Evolutionary conservation across 2,888 invertebrate genomes (phyloP), one percentile per base, ranked within the genome.

Genomic region (Teleiodes luculella): DNA sequence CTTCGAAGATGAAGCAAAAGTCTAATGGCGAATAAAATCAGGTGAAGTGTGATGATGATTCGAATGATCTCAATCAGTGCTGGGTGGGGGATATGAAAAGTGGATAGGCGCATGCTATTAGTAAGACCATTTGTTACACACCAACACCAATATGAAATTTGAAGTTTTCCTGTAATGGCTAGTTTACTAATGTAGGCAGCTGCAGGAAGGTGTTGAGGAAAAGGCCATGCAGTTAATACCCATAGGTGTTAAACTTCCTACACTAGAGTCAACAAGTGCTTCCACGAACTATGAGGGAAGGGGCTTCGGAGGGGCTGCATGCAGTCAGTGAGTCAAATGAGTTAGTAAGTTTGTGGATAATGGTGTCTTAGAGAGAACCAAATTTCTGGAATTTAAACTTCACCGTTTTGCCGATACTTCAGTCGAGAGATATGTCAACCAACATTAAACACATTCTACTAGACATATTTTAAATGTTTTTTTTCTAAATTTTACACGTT

Each of bases 251-350:
- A 83, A 52, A 61, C 63, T 62, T 64, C 68, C 76, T 65, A 73
- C 71, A 66, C 52, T 55, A 47, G 20, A 14, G 14, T 41, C 16
- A 7, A 20, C 11, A 47, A 60, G 57, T 62, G 63, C 55, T 57
- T 75, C 79, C 80, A 78, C 76, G 77, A 77, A 79, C 66, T 62
- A 56, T 55, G 48, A 47, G 72, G 86, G 83, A 84, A 64, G 83
- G 81, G 65, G 58, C 18, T 52, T 11, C 51, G 84, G 85, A 78
- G 13, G 67, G 87, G 83, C 59, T 18, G 58, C 86, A 79, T 86
- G 84, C 85, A 57, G 59, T 86, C 82, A 86, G 63, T 31, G 28
- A 51, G 7, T 69, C 50, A 65, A 59, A 49, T 8, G 33, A 57
- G 64, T 80, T 79, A 77, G 66, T 59, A 65, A 67, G 35, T 67